phyloP scores from a whole-genome alignment of 2,113 vertebrate species.

The Chiloscyllium plagiosum region DNA sequence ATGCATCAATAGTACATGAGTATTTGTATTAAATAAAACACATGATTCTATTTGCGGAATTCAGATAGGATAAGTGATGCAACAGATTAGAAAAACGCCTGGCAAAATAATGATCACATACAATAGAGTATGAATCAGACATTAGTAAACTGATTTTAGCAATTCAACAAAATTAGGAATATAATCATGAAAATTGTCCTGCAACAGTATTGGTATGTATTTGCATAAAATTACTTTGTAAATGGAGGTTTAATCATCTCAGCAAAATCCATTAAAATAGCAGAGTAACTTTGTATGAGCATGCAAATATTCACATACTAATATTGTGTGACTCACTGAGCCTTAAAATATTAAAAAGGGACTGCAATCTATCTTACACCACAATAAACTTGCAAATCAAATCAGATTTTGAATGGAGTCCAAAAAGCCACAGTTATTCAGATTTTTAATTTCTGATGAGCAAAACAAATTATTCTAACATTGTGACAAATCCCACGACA shows the following conservation, averaged over 20 bases:
- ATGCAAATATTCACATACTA: background rate
- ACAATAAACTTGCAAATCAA: conserved; percentile 11
- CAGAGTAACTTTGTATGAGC: background rate
- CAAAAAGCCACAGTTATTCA: background rate
- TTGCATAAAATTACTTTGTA: background rate
- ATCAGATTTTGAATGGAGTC: background rate
- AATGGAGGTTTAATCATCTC: background rate
- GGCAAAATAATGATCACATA: background rate
- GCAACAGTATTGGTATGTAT: background rate
- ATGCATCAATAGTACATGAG: background rate
- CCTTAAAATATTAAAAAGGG: background rate
- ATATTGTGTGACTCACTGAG: background rate
- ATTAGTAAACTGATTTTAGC: background rate
- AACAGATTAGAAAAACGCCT: background rate
- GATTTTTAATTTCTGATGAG: background rate
- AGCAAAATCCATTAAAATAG: background rate
- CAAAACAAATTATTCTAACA: background rate
- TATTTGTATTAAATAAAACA: background rate
- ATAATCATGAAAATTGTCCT: background rate
- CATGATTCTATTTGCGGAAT: background rate
- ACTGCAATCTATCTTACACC: background rate
- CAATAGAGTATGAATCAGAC: background rate
- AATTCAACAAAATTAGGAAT: background rate
- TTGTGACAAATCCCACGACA: too few relatives aligned
- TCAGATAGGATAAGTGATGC: background rate